Evolutionary conservation across 2,113 vertebrate species (phyloP).

Genomic region (Puffinus mauretanicus): DNA sequence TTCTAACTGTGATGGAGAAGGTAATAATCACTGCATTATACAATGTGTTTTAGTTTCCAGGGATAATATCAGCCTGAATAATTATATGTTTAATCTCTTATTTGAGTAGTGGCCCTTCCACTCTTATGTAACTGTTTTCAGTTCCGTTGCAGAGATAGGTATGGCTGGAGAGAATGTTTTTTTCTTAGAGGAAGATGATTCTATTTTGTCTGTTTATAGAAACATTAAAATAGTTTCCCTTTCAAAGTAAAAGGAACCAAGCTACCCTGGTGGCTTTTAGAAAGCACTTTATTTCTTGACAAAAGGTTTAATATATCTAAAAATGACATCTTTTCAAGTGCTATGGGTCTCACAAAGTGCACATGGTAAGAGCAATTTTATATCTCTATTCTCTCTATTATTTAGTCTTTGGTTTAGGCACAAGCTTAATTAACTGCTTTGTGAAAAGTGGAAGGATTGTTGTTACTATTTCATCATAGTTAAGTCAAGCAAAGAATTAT

Average conservation of each 20-base stretch:
- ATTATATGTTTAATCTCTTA: neutral
- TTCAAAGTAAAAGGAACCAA: neutral
- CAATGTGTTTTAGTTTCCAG: neutral
- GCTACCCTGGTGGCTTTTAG: neutral
- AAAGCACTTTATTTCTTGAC: neutral
- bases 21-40: neutral
- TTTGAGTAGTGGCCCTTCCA: neutral
- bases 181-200: neutral
- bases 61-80: neutral
- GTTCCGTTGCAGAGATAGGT: neutral
- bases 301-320: neutral
- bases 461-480: neutral
- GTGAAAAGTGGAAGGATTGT: neutral
- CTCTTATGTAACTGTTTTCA: neutral
- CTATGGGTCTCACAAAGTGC: neutral
- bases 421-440: neutral
- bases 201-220: neutral
- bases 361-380: neutral
- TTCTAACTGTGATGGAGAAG: neutral
- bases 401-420: neutral
- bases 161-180: neutral
- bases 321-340: neutral
- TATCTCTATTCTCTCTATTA: neutral
- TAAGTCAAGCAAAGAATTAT: neutral
- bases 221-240: neutral